These are phyloP conservation scores for Cygnus buccinator DNA, from an alignment of 2,113 vertebrate genomes.

Conservation along the genomic window DNA sequence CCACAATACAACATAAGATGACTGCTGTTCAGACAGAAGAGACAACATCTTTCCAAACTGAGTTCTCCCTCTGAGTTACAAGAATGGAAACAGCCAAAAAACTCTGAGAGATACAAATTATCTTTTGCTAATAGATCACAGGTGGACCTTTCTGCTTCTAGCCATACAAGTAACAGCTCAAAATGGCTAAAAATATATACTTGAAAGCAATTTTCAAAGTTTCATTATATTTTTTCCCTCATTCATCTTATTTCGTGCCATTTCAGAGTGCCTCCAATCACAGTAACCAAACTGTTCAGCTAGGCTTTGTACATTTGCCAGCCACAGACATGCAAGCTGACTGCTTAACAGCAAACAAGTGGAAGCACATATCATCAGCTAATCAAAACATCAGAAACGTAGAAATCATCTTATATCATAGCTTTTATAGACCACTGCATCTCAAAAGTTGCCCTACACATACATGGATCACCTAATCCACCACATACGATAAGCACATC, in stretches of 20 bases:
- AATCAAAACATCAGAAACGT: background rate
- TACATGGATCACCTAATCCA: background rate
- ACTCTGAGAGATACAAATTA: background rate
- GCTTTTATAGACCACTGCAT: background rate
- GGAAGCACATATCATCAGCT: background rate
- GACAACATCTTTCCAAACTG: background rate
- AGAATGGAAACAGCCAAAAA: background rate
- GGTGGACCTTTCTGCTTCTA: background rate
- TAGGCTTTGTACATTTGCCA: background rate
- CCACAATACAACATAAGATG: background rate
- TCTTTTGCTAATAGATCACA: background rate
- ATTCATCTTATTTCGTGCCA: background rate
- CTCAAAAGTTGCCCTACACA: background rate
- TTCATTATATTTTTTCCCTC: background rate
- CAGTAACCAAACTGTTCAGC: slow-evolving; percentile 1
- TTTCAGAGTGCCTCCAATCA: background rate
- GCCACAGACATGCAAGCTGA: slow-evolving; percentile 1
- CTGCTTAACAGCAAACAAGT: background rate
- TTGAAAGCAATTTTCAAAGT: background rate
- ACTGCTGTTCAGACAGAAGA: background rate
- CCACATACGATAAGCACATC: background rate
- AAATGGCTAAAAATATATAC: background rate
- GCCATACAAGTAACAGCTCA: background rate
- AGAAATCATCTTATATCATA: background rate
- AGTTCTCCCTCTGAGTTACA: background rate